phyloP scores from a whole-genome alignment of 92 coral and sea anemone species.

The Blastomussa wellsi region DNA sequence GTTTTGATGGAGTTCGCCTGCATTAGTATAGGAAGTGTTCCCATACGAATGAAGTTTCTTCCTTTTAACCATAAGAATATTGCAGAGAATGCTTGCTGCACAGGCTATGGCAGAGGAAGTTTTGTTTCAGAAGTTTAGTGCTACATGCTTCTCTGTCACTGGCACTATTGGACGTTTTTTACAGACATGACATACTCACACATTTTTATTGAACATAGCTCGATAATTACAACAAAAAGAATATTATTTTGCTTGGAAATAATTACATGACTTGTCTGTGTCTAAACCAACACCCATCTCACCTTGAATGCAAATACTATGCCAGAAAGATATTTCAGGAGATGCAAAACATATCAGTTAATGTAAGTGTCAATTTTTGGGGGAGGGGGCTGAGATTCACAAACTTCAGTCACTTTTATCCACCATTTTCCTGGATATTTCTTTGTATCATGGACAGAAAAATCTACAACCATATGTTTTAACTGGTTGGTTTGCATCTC shows the following conservation, averaged over 20 bases:
- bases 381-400: too few relatives aligned
- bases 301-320: not conserved
- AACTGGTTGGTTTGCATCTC: not conserved
- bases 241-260: slow-evolving; percentile 12
- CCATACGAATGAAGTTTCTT: too few relatives aligned
- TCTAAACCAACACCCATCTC: not conserved
- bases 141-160: not conserved
- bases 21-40: too few relatives aligned
- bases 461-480: not conserved
- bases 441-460: not conserved
- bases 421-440: not conserved
- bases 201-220: slow-evolving; percentile 68
- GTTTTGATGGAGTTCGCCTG: too few relatives aligned
- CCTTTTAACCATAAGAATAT: too few relatives aligned
- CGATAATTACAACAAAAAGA: slow-evolving; percentile 69
- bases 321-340: slow-evolving; percentile 3
- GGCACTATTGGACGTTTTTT: not conserved
- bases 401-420: not conserved
- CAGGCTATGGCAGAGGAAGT: too few relatives aligned
- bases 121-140: too few relatives aligned
- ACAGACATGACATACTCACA: slow-evolving; percentile 26
- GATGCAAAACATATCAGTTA: not conserved
- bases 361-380: not conserved
- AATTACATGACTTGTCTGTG: slow-evolving; percentile 9
- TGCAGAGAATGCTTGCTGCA: too few relatives aligned